Base-by-base conservation (phyloP, 2,888 invertebrate species). In the Cerastis leucographa region DNA sequence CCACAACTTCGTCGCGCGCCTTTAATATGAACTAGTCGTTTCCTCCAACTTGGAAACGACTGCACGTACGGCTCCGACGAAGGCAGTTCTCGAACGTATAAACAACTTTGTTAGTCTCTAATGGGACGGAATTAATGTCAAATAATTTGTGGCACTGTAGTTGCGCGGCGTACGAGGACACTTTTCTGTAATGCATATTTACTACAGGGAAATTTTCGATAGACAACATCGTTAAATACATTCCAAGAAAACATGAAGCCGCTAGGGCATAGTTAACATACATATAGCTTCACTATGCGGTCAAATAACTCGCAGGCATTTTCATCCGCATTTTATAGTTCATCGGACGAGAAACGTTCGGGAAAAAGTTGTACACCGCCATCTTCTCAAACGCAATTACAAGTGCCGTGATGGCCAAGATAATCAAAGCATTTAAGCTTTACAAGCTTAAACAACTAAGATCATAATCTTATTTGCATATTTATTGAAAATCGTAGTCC, bases 401-500 rank as follows among this genome's bases (percentile, higher is more conserved):
- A 89, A 88, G 84, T 88, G 86, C 81, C 86, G 84, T 86, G 87
- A 91, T 88, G 87, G 88, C 88, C 81, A 83, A 89, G 89, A 90
- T 92, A 89, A 91, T 91, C 88, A 90, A 90, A 88, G 84, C 90
- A 89, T 90, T 90, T 89, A 89, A 88, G 87, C 87, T 87, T 89
- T 87, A 89, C 90, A 91, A 90, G 90, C 89, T 92, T 85, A 89
- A 91, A 91, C 90, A 91, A 91, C 91, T 89, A 84, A 91, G 89
- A 91, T 93, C 90, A 89, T 92, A 92, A 93, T 90, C 90, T 90
- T 88, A 93, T 94, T 91, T 93, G 88, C 93, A 94, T 94, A 92
- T 92, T 93, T 94, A 94, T 93, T 91, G 91, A 92, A 94, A 91
- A 92, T 91, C 90, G 91, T 94, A 94, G 94, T 87, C 92, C 88